These are phyloP conservation scores for Drosophila anomalata DNA, from an alignment of 2,888 invertebrate species.

Conservation along the genomic window DNA sequence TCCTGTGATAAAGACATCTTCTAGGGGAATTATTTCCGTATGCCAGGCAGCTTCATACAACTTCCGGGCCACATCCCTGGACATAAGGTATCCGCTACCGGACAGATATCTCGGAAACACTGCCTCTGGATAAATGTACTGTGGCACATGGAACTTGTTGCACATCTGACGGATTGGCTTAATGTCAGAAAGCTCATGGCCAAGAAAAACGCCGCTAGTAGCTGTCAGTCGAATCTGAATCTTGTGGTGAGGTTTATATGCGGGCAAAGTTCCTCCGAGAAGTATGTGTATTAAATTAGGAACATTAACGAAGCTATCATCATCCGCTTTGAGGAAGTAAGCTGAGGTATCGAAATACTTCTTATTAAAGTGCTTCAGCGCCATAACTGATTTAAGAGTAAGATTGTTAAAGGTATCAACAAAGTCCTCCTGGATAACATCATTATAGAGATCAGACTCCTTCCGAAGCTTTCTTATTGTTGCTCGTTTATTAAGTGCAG, in stretches of 20 bases:
- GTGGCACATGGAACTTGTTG: not conserved
- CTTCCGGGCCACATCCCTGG: slow-evolving; percentile 86
- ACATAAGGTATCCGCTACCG: slow-evolving; percentile 91
- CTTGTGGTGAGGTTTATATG: slow-evolving; percentile 79
- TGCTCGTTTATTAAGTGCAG: not conserved
- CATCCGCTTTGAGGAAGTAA: slow-evolving; percentile 93
- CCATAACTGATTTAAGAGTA: slow-evolving; percentile 92
- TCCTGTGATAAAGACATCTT: slow-evolving; percentile 91
- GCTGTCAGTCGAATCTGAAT: slow-evolving; percentile 59
- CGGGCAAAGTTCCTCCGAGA: slow-evolving; percentile 81
- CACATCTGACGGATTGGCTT: not conserved
- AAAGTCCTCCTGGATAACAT: slow-evolving; percentile 93
- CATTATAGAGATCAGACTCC: slow-evolving; percentile 88
- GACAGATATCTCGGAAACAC: slow-evolving; percentile 89
- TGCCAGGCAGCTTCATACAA: slow-evolving; percentile 88
- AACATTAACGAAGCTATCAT: slow-evolving; percentile 93
- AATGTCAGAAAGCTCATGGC: not conserved
- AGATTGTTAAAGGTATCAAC: slow-evolving; percentile 93
- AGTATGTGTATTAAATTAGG: slow-evolving; percentile 86
- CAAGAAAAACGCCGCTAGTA: slow-evolving; percentile 80
- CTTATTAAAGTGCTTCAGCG: slow-evolving; percentile 91
- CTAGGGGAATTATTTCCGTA: slow-evolving; percentile 89
- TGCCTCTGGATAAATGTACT: slow-evolving; percentile 89
- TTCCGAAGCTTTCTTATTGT: slow-evolving; percentile 85
- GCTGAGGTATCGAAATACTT: slow-evolving; percentile 86